A percentile compares a stretch with the other conserved stretches of the same genome.
These are phyloP conservation scores for Procambarus virginalis DNA, from an alignment of 1,140 invertebrate species.

Conservation along the genomic window DNA sequence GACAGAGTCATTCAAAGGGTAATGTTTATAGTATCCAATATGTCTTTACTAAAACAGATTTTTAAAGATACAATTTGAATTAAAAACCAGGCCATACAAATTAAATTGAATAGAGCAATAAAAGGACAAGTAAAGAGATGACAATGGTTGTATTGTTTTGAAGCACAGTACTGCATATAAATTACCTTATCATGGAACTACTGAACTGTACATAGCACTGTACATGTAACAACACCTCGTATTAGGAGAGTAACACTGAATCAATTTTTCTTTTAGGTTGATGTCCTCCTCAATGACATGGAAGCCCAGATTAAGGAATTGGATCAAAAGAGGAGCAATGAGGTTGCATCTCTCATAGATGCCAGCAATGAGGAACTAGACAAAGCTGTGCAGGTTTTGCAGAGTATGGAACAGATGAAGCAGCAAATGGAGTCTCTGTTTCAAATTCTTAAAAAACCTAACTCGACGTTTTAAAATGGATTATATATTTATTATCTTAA, in stretches of 20 bases:
- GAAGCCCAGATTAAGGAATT: neutral
- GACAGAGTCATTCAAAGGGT: slow-evolving; percentile 16
- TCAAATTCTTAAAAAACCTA: slow-evolving; percentile 21
- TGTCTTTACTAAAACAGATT: neutral
- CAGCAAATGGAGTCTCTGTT: slow-evolving; percentile 31
- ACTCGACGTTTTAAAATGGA: neutral
- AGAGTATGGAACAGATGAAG: slow-evolving; percentile 35
- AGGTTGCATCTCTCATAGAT: neutral
- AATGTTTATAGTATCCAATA: neutral
- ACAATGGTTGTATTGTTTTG: neutral
- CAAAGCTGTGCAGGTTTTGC: slow-evolving; percentile 31
- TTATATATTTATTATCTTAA: no score
- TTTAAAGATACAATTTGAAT: neutral
- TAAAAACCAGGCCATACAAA: neutral
- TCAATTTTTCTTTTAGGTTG: neutral
- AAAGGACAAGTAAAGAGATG: neutral
- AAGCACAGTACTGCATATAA: neutral
- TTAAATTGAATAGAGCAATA: neutral
- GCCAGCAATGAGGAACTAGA: slow-evolving; percentile 21
- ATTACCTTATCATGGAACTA: no score
- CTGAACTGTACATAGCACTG: no score
- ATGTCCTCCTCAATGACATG: neutral
- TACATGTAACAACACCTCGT: no score
- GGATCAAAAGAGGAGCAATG: neutral
- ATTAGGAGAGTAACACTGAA: neutral